Conservation (phyloP, 2,113 vertebrate species). For the Cavia aperea region DNA sequence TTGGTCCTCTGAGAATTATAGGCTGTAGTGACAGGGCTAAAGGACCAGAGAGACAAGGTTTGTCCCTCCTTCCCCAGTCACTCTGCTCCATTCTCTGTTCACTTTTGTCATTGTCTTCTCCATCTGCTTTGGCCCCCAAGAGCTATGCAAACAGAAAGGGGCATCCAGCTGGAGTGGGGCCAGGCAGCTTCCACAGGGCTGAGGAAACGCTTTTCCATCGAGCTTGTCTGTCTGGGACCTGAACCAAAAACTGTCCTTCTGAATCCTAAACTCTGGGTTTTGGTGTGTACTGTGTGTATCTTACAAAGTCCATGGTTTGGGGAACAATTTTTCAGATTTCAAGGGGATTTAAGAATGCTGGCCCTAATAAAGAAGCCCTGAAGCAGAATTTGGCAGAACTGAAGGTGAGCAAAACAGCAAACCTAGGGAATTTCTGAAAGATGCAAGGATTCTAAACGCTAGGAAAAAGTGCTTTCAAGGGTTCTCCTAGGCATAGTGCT, state of each 20-base stretch:
- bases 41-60: background rate
- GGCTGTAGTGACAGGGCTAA: background rate
- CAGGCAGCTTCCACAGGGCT: background rate
- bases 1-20: background rate
- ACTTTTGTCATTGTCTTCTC: background rate
- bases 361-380: conserved; percentile 3
- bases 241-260: background rate
- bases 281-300: background rate
- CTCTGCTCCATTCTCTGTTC: too few species aligned
- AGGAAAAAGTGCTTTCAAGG: background rate
- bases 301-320: background rate
- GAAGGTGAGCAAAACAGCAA: conserved; percentile 44
- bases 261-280: background rate
- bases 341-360: background rate
- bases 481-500: background rate
- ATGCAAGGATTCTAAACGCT: background rate
- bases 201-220: background rate
- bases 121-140: rapidly evolving
- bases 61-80: background rate
- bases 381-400: conserved; percentile 36
- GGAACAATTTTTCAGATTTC: conserved; percentile 58
- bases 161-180: background rate
- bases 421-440: background rate
- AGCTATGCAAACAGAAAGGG: background rate
- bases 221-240: background rate